Conservation (phyloP, 2,888 invertebrate species). For the Eucera pruinosa region DNA sequence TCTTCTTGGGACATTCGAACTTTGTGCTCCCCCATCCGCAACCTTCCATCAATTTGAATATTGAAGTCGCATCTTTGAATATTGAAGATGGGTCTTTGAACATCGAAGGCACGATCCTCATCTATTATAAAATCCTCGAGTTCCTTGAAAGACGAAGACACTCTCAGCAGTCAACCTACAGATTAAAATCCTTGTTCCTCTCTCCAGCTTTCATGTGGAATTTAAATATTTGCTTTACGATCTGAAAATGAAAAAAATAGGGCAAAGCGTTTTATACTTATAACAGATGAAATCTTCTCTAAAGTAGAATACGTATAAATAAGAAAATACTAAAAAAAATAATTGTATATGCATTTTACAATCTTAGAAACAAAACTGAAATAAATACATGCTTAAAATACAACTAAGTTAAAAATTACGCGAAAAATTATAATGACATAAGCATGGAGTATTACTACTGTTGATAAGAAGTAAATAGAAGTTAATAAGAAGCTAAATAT, state of each 20-base stretch:
- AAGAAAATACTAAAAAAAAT: not conserved
- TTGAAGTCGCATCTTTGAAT: slow-evolving; percentile 60
- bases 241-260: not conserved
- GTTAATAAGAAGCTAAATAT: too few species aligned
- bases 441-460: too few species aligned
- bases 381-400: not conserved
- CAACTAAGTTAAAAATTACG: too few species aligned
- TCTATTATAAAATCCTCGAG: slow-evolving; percentile 53
- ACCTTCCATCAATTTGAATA: slow-evolving; percentile 61
- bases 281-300: not conserved
- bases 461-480: too few species aligned
- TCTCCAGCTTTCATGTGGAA: not conserved
- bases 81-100: slow-evolving; percentile 57
- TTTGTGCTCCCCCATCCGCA: slow-evolving; percentile 31
- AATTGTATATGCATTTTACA: too few species aligned
- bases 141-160: slow-evolving; percentile 11
- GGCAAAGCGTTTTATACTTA: not conserved
- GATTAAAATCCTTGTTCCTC: slow-evolving; percentile 37
- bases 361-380: not conserved
- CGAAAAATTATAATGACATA: too few species aligned
- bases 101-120: slow-evolving; percentile 46
- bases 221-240: not conserved
- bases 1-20: slow-evolving; percentile 15
- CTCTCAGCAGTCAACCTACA: slow-evolving; percentile 1
- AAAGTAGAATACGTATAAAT: not conserved